Base-by-base conservation (phyloP, 92 coral and sea anemone species). In the Epizoanthus ramosus region DNA sequence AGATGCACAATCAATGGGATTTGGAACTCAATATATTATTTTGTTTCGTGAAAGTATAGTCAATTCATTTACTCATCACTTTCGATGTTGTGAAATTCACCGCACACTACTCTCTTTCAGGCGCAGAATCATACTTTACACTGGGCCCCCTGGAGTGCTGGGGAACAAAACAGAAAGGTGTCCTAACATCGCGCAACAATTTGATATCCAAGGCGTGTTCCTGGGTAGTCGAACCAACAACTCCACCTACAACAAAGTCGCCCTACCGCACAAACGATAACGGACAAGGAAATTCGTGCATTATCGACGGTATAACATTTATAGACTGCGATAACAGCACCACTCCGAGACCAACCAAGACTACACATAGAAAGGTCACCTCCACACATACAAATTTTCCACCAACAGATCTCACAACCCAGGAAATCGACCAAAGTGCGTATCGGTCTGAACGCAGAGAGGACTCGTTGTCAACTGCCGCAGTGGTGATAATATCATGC, bases 81-180 rank as follows among this genome's bases (percentile, higher is more conserved):
- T 1, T 9, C 50, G 50, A 43, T 43, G 50, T 9, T 43, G 50
- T 43, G 50, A 43, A 6, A 43, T 43, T 43, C 8, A 43, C 50
- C 50, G 50, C 50, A 43, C 50, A 10, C 50, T 7, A 31, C 37
- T 57, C 6, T 31, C n/a, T 77, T 77, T 12, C 39, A 82, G 90
- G 73, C 59, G 87, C 81, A 18, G 80, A 19, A 12, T 88, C 98
- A 17, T 81, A 85, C 80, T 90, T 93, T 68, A 80, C 84, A 5
- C 79, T 96, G 21, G 99, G 99, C 3, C 93, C 98, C 17, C 86
- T 96, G 74, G 99, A 96, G 81, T 96, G 99, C 70, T 96, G 95
- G 96, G 99, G 98, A 3, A 83, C 63, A 8, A 74, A 8, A 2
- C 75, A 72, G 17, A 39, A 73, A 79, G 18, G 0, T 6, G 80